Percentiles rank a stretch among this genome's conserved stretches.
phyloP scores from a whole-genome alignment of 1,140 invertebrate genomes.

The Vanessa tameamea region DNA sequence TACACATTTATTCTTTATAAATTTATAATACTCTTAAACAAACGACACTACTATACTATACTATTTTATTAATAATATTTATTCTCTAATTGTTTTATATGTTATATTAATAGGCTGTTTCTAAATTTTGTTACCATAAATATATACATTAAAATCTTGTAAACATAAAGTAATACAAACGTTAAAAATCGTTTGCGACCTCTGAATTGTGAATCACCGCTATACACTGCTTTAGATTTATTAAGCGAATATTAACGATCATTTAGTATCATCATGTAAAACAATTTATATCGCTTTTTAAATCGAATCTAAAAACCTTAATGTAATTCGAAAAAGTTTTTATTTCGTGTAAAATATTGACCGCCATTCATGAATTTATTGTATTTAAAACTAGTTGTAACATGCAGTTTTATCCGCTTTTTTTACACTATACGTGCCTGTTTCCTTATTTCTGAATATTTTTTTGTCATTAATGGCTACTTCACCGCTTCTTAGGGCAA shows the following conservation, averaged over 20 bases:
- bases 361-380: neutral
- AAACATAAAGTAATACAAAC: neutral
- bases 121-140: neutral
- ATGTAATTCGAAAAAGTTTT: neutral
- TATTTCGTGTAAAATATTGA: neutral
- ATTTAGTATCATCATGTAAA: slow-evolving; percentile 33
- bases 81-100: too few species aligned
- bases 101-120: neutral
- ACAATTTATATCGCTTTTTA: neutral
- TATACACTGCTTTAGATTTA: slow-evolving; percentile 47
- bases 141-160: neutral
- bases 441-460: too few species aligned
- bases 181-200: slow-evolving; percentile 49
- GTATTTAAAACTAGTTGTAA: too few species aligned
- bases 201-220: slow-evolving; percentile 60
- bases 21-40: too few species aligned
- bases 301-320: neutral
- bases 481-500: too few species aligned
- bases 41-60: too few species aligned
- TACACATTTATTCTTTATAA: too few species aligned
- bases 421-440: too few species aligned
- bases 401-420: too few species aligned
- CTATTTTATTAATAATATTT: too few species aligned
- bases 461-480: too few species aligned
- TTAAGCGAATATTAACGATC: slow-evolving; percentile 44